Percentiles rank a stretch among this genome's conserved stretches.
Conservation (phyloP, 2,888 invertebrate species). For the Acleris cristana region DNA sequence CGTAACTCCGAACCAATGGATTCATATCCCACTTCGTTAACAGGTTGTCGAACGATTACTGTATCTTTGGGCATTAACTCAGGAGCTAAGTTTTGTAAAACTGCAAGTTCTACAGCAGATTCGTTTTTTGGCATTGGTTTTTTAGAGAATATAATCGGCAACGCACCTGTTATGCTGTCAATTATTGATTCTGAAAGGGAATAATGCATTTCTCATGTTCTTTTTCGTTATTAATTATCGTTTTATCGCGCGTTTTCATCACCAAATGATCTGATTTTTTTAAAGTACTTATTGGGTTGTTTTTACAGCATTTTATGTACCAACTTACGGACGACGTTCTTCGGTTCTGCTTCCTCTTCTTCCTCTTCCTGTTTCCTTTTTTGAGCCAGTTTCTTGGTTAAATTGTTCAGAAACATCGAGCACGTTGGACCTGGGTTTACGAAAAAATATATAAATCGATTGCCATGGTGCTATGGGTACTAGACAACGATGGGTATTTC, state of each 20-base stretch:
- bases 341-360: constrained; percentile 56
- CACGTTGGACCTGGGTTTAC: constrained; percentile 64
- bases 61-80: constrained; percentile 63
- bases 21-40: constrained; percentile 38
- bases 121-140: constrained; percentile 56
- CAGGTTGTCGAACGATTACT: constrained; percentile 47
- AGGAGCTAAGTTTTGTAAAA: constrained; percentile 62
- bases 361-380: constrained; percentile 64
- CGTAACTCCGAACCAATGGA: constrained; percentile 41
- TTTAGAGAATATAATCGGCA: constrained; percentile 64
- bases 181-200: constrained; percentile 65
- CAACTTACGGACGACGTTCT: constrained; percentile 70
- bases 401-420: constrained; percentile 72
- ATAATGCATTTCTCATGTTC: background rate
- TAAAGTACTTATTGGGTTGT: background rate
- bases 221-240: background rate
- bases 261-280: too few species aligned
- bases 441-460: background rate
- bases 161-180: constrained; percentile 67
- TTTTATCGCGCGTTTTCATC: too few species aligned
- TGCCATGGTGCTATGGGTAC: too few species aligned
- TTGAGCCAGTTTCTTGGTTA: constrained; percentile 64
- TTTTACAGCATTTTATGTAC: background rate
- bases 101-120: constrained; percentile 64
- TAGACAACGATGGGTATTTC: too few species aligned